Base-by-base conservation (phyloP, 2,888 invertebrate species). In the Frankliniella intonsa region DNA sequence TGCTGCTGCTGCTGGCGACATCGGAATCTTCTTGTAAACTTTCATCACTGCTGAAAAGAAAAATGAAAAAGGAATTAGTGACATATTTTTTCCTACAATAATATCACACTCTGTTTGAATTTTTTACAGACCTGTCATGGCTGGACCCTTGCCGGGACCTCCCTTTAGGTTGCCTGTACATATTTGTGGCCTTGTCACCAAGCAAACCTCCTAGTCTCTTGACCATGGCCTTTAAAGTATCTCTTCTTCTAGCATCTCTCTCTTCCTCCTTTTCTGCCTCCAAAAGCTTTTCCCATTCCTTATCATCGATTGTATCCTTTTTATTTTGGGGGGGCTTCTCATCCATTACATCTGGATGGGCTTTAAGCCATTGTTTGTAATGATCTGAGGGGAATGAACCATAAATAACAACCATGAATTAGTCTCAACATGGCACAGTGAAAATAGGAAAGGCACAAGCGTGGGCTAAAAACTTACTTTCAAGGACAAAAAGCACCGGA, bases 71-170 rank as follows among this genome's bases (percentile, higher is more conserved):
- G 55, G 55, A 12, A 12, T 51, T 12, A 51, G 12, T 12, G 12
- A 12, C 9, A 51, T 11, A 51, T 51, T 51, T 51, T 11, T 51
- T 51, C 1, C 7, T 3, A 1, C 14, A 55, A 7, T 3, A 3
- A 1, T 55, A 3, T 55, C 55, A 55, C 7, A 1, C 55, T 7
- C 17, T 7, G 55, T 55, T 17, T 14, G 55, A 3, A 3, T 1
- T 7, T 55, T 2, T 14, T 2, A 1, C 8, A 2, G 55, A 55
- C 8, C 55, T 55, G 55, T 55, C 55, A 1, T 55, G 14, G 17
- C 55, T 7, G 7, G 3, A 3, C 2, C 3, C 3, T 3, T 1
- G 3, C 2, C 2, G 8, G 2, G 55, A 3, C 3, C 2, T 3
- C 55, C 55, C 55, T 55, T 55, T 55, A 2, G 55, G 17, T 55